phyloP scores from a whole-genome alignment of 2,888 invertebrate genomes.

The Dusona sp. region DNA sequence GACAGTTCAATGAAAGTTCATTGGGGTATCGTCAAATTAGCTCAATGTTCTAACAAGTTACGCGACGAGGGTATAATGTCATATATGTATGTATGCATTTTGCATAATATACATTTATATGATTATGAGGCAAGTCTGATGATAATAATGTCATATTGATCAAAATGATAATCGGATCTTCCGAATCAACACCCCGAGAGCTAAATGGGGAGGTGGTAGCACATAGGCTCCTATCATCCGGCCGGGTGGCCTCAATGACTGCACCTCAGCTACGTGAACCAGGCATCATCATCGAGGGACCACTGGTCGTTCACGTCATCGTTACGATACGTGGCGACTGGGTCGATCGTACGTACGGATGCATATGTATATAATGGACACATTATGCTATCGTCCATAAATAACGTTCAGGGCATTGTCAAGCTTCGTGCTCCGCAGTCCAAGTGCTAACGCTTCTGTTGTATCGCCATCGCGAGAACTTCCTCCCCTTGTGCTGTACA shows the following conservation, averaged over 20 bases:
- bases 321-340: slow-evolving; percentile 52
- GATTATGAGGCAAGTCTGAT: slow-evolving; percentile 26
- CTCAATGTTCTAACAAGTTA: slow-evolving; percentile 1
- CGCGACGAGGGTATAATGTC: not conserved
- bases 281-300: slow-evolving; percentile 40
- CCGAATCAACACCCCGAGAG: slow-evolving; percentile 58
- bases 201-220: slow-evolving; percentile 24
- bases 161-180: slow-evolving; percentile 64
- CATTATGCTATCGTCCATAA: slow-evolving; percentile 69
- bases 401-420: slow-evolving; percentile 68
- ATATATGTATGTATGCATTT: not conserved
- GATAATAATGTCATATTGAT: slow-evolving; percentile 54
- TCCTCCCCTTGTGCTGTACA: slow-evolving; percentile 6
- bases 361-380: not conserved
- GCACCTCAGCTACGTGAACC: slow-evolving; percentile 25
- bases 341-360: slow-evolving; percentile 27
- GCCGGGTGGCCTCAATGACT: slow-evolving; percentile 52
- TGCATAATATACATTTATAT: slow-evolving; percentile 4
- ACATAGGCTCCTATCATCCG: slow-evolving; percentile 47
- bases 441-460: slow-evolving; percentile 17
- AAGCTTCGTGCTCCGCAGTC: slow-evolving; percentile 58
- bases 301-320: slow-evolving; percentile 43
- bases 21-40: slow-evolving; percentile 15
- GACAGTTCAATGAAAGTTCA: not conserved
- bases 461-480: not conserved